A percentile compares a stretch with the other conserved stretches of the same genome.
Evolutionary conservation across 2,888 invertebrate species (phyloP).

Genomic region (Tanaodytes sp.): DNA sequence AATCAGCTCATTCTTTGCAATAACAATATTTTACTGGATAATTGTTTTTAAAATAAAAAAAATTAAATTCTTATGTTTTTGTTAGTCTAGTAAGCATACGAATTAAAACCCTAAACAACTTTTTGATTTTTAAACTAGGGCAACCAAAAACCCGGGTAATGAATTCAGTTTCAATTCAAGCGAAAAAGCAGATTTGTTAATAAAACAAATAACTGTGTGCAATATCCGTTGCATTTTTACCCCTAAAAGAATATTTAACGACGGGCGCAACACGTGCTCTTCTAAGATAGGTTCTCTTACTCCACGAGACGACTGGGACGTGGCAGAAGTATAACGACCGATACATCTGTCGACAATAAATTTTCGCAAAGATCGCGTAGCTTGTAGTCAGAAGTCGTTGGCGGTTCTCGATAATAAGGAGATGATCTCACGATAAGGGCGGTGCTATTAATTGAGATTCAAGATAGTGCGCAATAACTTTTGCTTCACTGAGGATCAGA

Average conservation of each 20-base stretch:
- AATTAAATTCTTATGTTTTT: too few species aligned
- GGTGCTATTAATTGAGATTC: constrained; percentile 69
- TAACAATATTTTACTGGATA: too few species aligned
- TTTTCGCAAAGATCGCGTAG: constrained; percentile 40
- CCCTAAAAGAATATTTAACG: constrained; percentile 30
- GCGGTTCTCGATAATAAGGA: constrained; percentile 65
- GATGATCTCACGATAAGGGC: constrained; percentile 65
- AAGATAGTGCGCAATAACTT: constrained; percentile 65
- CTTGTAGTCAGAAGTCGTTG: constrained; percentile 52
- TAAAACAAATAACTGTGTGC: too few species aligned
- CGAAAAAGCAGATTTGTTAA: too few species aligned
- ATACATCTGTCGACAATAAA: constrained; percentile 53
- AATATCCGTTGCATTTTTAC: too few species aligned
- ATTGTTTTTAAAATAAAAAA: too few species aligned
- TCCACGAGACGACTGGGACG: constrained; percentile 18
- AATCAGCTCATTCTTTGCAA: too few species aligned
- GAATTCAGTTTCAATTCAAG: too few species aligned
- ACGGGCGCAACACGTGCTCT: constrained; percentile 20
- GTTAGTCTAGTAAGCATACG: too few species aligned
- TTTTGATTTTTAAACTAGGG: too few species aligned
- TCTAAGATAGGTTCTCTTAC: constrained; percentile 16
- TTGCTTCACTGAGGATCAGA: constrained; percentile 59
- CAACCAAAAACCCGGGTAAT: too few species aligned
- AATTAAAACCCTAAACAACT: too few species aligned
- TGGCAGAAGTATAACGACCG: constrained; percentile 44